Evolutionary conservation across 1,140 invertebrate species (phyloP).

Genomic region (Cotesia typhae): DNA sequence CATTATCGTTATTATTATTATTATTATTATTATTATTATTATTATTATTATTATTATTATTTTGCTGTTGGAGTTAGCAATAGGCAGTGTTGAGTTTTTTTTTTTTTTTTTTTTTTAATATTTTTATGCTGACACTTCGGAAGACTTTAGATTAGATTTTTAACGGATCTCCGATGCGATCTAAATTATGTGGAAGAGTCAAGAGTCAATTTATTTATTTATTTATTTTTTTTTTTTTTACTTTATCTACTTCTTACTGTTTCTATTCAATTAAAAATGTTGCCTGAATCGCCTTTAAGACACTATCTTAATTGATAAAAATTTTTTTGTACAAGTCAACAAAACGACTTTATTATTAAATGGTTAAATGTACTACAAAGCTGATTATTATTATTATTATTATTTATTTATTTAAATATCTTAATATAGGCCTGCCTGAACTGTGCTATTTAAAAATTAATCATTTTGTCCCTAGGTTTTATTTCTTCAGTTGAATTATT

Average conservation of each 20-base stretch:
- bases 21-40: slow-evolving; percentile 16
- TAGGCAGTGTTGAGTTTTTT: slow-evolving; percentile 1
- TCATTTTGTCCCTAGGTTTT: too few species aligned
- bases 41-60: slow-evolving; percentile 6
- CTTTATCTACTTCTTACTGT: neutral
- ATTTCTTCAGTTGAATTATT: too few species aligned
- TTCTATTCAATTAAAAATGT: slow-evolving; percentile 15
- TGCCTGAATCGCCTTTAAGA: slow-evolving; percentile 43
- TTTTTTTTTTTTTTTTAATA: neutral
- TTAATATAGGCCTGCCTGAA: too few species aligned
- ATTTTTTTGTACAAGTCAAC: slow-evolving; percentile 18
- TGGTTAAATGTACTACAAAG: too few species aligned
- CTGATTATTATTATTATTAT: too few species aligned
- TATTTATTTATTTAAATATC: too few species aligned
- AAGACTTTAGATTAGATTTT: slow-evolving; percentile 6
- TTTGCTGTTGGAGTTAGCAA: neutral
- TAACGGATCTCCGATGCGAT: slow-evolving; percentile 15
- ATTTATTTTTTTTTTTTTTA: slow-evolving; percentile 10
- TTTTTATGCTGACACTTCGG: neutral
- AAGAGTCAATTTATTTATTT: slow-evolving; percentile 1
- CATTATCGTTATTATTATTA: neutral
- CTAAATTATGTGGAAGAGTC: slow-evolving; percentile 10
- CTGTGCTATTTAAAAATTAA: too few species aligned
- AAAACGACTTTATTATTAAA: too few species aligned
- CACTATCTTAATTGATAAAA: slow-evolving; percentile 29